Evolutionary conservation across 2,113 vertebrate species (phyloP).

Genomic region (Choloepus hoffmanni): DNA sequence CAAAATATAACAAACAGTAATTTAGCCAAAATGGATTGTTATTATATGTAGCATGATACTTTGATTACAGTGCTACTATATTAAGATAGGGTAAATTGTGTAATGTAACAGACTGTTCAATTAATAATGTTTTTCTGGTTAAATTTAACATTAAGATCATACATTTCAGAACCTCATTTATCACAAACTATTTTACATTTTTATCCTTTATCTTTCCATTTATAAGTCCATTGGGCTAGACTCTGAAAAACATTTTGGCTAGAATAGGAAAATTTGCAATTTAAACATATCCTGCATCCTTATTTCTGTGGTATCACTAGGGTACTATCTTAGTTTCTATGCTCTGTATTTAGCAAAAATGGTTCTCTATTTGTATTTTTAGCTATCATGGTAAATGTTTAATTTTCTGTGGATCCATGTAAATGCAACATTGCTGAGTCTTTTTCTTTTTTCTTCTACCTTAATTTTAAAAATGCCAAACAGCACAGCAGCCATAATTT

Average conservation of each 20-base stretch:
- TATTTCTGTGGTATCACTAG: background rate
- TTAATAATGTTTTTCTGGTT: background rate
- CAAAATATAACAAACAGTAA: background rate
- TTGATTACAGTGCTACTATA: background rate
- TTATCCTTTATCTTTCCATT: slow-evolving; percentile 7
- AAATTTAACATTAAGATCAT: background rate
- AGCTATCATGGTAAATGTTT: background rate
- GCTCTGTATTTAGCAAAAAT: background rate
- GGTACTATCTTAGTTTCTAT: background rate
- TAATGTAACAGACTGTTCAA: background rate
- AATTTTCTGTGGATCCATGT: background rate
- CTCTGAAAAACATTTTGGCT: background rate
- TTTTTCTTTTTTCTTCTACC: background rate
- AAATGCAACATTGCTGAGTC: background rate
- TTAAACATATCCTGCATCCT: background rate
- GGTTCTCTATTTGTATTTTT: background rate
- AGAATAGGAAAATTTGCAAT: background rate
- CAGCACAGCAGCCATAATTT: background rate
- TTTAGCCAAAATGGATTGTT: background rate
- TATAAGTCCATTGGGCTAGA: background rate
- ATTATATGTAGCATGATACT: background rate
- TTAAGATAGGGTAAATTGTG: background rate
- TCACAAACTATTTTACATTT: background rate
- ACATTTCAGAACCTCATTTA: background rate
- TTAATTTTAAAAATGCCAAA: background rate